These are phyloP conservation scores for Calypte anna DNA, from an alignment of 2,113 vertebrate genomes.

Conservation along the genomic window DNA sequence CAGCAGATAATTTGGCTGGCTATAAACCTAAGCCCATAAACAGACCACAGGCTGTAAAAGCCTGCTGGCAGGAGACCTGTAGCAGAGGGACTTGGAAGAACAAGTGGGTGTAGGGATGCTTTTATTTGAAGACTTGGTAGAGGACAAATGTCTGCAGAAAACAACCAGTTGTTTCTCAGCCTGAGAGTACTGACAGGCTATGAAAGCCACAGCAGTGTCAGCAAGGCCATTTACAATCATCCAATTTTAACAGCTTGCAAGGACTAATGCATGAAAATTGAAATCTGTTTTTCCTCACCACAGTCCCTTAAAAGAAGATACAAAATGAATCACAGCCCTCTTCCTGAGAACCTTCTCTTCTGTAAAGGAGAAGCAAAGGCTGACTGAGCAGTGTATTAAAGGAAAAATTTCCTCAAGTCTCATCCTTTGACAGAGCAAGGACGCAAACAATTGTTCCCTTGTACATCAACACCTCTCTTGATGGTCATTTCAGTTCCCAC, in stretches of 20 bases:
- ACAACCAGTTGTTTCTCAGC: background rate
- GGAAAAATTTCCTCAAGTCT: background rate
- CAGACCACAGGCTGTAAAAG: constrained; percentile 39
- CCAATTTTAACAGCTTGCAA: background rate
- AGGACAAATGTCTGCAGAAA: background rate
- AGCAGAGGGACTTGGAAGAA: background rate
- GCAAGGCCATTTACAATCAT: background rate
- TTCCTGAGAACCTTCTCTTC: background rate
- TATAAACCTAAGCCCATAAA: constrained; percentile 54
- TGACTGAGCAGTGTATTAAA: background rate
- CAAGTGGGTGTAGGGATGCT: background rate
- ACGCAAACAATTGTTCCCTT: background rate
- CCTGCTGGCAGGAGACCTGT: background rate
- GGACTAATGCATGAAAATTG: background rate
- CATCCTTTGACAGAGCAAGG: background rate
- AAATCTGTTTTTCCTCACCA: background rate
- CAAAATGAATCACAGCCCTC: background rate
- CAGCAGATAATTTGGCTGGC: constrained; percentile 34
- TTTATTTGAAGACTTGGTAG: background rate
- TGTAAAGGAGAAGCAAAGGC: background rate
- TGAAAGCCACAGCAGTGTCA: background rate
- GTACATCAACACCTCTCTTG: background rate
- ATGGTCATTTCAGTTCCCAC: background rate
- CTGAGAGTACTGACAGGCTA: background rate
- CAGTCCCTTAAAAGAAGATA: background rate